Base-by-base conservation (phyloP, 2,797 vertebrate genomes). In the Euthynnus affinis region DNA sequence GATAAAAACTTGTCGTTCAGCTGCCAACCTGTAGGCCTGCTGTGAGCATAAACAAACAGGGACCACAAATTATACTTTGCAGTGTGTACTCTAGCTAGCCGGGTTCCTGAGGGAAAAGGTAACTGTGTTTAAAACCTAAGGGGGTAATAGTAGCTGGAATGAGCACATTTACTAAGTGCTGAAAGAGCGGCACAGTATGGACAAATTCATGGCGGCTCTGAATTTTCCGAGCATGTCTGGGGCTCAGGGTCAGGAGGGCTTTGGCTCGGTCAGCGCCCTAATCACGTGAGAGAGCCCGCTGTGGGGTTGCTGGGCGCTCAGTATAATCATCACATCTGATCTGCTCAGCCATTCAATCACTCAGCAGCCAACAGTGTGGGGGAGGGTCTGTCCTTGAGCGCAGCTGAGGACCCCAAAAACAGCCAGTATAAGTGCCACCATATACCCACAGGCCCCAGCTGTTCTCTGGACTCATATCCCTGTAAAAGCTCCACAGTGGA, bases 341-440 rank as follows among this genome's bases (percentile, higher is more conserved):
- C 86, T 82, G 76, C 40, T 29, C 79, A 83, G 76, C 71, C 85
- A 73, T 90, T 88, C 84, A 94, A 91, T 94, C 93, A 93, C 88
- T 91, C 92, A 90, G 74, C 73, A 23, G 80, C 44, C 44, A 62
- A 62, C 77, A 74, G 71, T 2, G 48, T 66, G 76, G 46, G 76
- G 80, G 63, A 32, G 52, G 81, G 72, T 71, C 34, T 76, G 91
- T 80, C 87, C 88, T 91, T 88, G 81, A 89, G 77, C 81, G 81
- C 91, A 94, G 90, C 88, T 93, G 91, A 94, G 84, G 81, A 80
- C 71, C 81, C 82, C 56, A 32, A 84, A 85, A 89, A 52, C 44
- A 65, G 59, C 53, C 27, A 53, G 65, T 9, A 40, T 23, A 65
- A 79, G 75, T 78, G 51, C 58, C 74, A 68, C 70, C 46, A 18